Evolutionary conservation across 2,888 invertebrate genomes (phyloP).

Genomic region (Polia nebulosa): DNA sequence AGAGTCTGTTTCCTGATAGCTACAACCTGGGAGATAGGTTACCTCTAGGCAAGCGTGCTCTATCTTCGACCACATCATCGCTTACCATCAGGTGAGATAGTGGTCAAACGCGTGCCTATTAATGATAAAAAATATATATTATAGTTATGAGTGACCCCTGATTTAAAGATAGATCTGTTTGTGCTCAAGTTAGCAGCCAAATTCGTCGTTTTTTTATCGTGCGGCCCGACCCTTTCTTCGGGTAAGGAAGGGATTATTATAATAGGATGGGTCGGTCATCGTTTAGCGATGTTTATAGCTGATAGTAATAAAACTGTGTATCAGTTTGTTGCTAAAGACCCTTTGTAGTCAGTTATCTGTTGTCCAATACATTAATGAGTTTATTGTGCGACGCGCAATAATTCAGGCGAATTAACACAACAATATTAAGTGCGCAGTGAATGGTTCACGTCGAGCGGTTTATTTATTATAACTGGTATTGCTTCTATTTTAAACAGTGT

Average conservation of each 20-base stretch:
- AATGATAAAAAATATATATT: too few species aligned
- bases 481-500: conserved; percentile 52
- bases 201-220: conserved; percentile 42
- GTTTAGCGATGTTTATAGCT: conserved; percentile 32
- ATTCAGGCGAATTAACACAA: conserved; percentile 43
- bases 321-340: conserved; percentile 45
- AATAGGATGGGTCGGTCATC: conserved; percentile 33
- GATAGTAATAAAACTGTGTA: conserved; percentile 18
- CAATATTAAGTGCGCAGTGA: conserved; percentile 51
- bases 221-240: conserved; percentile 25
- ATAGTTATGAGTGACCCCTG: too few species aligned
- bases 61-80: too few species aligned
- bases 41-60: too few species aligned
- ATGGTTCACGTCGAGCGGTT: conserved; percentile 46
- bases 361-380: conserved; percentile 48
- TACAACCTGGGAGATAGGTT: too few species aligned
- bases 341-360: conserved; percentile 50
- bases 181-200: conserved; percentile 28
- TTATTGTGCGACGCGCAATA: conserved; percentile 52
- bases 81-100: too few species aligned
- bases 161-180: conserved; percentile 44
- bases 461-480: conserved; percentile 53
- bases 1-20: too few species aligned
- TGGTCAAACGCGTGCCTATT: too few species aligned
- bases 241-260: conserved; percentile 25